These are phyloP conservation scores for Cheilosia vernalis DNA, from an alignment of 2,888 invertebrate genomes.

Conservation along the genomic window DNA sequence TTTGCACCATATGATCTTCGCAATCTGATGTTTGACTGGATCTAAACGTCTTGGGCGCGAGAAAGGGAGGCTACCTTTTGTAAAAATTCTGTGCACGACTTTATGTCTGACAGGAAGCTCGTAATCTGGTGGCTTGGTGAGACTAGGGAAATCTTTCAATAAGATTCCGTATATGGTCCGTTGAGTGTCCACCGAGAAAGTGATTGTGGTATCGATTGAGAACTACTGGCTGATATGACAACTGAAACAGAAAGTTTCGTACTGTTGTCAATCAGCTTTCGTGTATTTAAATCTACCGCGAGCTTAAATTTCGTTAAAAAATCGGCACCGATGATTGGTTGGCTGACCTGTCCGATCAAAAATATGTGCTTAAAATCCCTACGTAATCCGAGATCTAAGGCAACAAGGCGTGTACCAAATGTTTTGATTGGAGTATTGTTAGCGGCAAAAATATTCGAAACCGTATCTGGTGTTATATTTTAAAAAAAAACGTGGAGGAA, in stretches of 20 bases:
- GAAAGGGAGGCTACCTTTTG: background rate
- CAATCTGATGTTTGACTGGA: background rate
- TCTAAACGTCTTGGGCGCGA: background rate
- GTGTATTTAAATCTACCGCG: conserved; percentile 5
- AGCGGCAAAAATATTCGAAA: conserved; percentile 1
- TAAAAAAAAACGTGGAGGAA: background rate
- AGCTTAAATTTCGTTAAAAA: conserved; percentile 7
- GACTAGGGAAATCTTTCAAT: background rate
- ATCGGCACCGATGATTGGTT: background rate
- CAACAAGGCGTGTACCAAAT: background rate
- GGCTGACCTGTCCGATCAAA: background rate
- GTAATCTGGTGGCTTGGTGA: background rate
- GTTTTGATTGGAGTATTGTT: conserved; percentile 8
- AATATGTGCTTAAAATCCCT: background rate
- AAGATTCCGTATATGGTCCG: background rate
- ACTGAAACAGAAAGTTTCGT: conserved; percentile 9
- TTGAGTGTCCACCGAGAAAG: background rate
- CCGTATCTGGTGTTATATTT: background rate
- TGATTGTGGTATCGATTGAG: background rate
- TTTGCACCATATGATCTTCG: background rate
- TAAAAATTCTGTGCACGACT: background rate
- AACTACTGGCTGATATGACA: background rate
- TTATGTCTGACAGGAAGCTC: background rate
- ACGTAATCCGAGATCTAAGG: background rate
- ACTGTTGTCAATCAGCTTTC: conserved; percentile 2